Evolutionary conservation across 2,113 vertebrate species (phyloP).

Genomic region (Tyrannus savana): DNA sequence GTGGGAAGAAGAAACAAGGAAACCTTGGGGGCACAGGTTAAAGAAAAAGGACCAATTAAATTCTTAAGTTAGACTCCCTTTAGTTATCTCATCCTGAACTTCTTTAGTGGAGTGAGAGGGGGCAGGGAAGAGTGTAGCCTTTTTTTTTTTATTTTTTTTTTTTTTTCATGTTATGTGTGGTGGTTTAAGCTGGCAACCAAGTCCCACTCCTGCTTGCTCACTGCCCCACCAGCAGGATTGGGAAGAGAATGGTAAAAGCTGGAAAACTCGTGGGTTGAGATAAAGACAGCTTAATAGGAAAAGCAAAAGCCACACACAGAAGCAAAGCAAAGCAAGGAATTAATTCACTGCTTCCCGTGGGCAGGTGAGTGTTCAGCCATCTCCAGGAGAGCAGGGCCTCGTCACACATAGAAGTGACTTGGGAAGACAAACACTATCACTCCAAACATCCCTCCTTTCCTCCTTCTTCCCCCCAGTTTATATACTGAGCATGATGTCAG

Average conservation of each 20-base stretch:
- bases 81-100: not conserved
- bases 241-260: not conserved
- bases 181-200: not conserved
- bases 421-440: not conserved
- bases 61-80: not conserved
- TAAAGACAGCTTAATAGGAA: not conserved
- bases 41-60: not conserved
- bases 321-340: not conserved
- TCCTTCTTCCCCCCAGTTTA: accelerated
- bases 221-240: not conserved
- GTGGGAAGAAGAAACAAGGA: not conserved
- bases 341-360: not conserved
- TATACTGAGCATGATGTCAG: not conserved
- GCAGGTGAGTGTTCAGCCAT: not conserved
- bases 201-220: not conserved
- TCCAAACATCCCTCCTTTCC: not conserved
- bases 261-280: not conserved
- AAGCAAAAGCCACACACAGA: not conserved
- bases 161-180: not conserved
- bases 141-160: accelerated
- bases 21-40: not conserved
- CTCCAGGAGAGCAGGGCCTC: not conserved
- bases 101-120: not conserved
- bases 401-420: accelerated
- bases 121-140: not conserved